Base-by-base conservation (phyloP, 2,888 invertebrate species). In the Thera obeliscata region DNA sequence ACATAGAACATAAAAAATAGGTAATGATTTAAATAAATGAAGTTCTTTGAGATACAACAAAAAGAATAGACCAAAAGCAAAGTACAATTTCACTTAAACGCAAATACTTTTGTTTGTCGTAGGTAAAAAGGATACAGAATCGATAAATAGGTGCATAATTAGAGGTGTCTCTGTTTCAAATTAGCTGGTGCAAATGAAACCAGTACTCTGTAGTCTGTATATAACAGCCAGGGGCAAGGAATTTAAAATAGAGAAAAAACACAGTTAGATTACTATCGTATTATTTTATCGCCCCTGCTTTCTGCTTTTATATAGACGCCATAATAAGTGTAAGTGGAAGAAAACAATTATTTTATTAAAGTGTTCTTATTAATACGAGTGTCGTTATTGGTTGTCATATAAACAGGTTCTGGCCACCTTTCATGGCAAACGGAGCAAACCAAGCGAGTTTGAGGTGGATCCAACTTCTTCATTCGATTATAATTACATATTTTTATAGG, bases 351-450 rank as follows among this genome's bases (percentile, higher is more conserved):
- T 77, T 73, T 77, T 74, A 75, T 75, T 76, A 79, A 76, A 76
- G 74, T 77, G 71, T 77, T 77, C 77, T 81, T 78, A 79, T 82
- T 80, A 80, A 81, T 78, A 82, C 79, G 79, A 80, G 76, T 79
- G 78, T 81, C 80, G 77, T 81, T 82, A 83, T 82, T 78, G 78
- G 81, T 78, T 81, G 83, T 82, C 81, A 78, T 78, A 74, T 75
- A 77, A 77, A 85, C 85, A 77, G 84, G 86, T 85, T 81, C 75
- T 66, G 70, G 76, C 78, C 81, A 82, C 82, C 82, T 84, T 80
- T 75, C 72, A 77, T 78, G 73, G 77, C 76, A 76, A 76, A 59
- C 61, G 61, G 59, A 56, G 67, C 64, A 63, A 67, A 64, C 66
- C 62, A 56, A 67, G 70, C 67, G 22, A 60, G 66, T 60, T 58